phyloP scores from a whole-genome alignment of 1,140 invertebrate species.

The Antheraea mylitta region DNA sequence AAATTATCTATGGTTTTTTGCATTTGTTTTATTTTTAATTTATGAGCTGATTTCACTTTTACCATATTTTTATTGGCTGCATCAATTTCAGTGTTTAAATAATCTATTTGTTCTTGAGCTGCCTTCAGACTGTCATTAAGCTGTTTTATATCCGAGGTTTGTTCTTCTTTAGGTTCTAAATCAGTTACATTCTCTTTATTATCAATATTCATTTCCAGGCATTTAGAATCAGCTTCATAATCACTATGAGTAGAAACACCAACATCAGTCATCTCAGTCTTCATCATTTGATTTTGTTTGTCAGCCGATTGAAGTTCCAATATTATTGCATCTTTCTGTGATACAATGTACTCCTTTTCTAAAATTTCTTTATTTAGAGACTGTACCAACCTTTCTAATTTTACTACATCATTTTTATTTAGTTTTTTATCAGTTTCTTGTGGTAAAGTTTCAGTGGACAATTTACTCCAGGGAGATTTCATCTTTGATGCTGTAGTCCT shows the following conservation, averaged over 20 bases:
- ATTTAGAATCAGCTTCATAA: slow-evolving; percentile 7
- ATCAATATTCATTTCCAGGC: background rate
- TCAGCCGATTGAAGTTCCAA: slow-evolving; percentile 40
- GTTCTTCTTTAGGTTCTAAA: slow-evolving; percentile 1
- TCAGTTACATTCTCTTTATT: slow-evolving; percentile 22
- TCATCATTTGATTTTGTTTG: slow-evolving; percentile 39
- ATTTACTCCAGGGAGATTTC: slow-evolving; percentile 69
- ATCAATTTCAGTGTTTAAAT: slow-evolving; percentile 85
- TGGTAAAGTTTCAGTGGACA: slow-evolving; percentile 53
- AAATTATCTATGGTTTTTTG: slow-evolving; percentile 90
- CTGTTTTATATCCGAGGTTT: slow-evolving; percentile 29
- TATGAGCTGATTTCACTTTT: slow-evolving; percentile 90
- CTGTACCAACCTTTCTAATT: slow-evolving; percentile 62
- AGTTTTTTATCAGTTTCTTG: slow-evolving; percentile 60
- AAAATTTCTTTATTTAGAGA: slow-evolving; percentile 74
- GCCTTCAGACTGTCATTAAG: slow-evolving; percentile 58
- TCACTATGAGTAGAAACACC: slow-evolving; percentile 28
- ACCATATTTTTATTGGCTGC: slow-evolving; percentile 90
- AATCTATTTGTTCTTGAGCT: slow-evolving; percentile 74
- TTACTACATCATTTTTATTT: slow-evolving; percentile 49
- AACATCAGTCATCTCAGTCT: slow-evolving; percentile 36
- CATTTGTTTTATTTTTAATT: slow-evolving; percentile 89
- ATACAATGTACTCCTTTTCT: slow-evolving; percentile 70
- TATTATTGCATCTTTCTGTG: slow-evolving; percentile 58
- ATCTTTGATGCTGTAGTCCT: slow-evolving; percentile 53